These are phyloP conservation scores for Uropsilus gracilis DNA, from an alignment of 2,113 vertebrate genomes.

Conservation along the genomic window DNA sequence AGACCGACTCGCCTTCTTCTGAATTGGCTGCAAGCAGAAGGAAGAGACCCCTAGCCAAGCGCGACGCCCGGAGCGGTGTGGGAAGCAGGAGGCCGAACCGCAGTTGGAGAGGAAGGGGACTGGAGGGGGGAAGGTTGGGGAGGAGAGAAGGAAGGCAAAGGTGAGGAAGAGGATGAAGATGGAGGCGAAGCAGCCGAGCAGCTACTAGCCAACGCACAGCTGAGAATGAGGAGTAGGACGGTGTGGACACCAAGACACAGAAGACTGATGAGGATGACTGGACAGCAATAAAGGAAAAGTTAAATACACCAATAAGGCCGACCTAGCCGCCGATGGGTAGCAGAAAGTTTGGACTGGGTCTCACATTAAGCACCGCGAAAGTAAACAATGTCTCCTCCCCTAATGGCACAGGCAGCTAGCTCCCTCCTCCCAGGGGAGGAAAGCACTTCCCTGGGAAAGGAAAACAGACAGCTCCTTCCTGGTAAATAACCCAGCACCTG, in stretches of 20 bases:
- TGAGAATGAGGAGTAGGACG: slow-evolving; percentile 94
- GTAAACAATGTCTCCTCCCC: too few species aligned
- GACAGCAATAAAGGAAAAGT: slow-evolving; percentile 84
- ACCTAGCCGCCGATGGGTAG: too few species aligned
- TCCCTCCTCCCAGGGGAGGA: too few species aligned
- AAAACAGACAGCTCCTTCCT: too few species aligned
- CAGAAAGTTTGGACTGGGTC: too few species aligned
- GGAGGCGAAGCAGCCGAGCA: slow-evolving; percentile 94
- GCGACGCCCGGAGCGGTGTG: background rate
- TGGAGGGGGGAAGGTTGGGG: slow-evolving; percentile 88
- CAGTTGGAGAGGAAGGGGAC: slow-evolving; percentile 90
- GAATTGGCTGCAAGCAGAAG: too few species aligned
- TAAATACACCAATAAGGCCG: slow-evolving; percentile 83
- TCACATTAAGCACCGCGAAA: too few species aligned
- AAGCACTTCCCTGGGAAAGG: too few species aligned
- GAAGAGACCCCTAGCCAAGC: too few species aligned
- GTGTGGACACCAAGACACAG: slow-evolving; percentile 97
- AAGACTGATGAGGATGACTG: slow-evolving; percentile 96
- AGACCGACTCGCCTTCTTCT: too few species aligned
- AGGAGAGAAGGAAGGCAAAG: slow-evolving; percentile 89
- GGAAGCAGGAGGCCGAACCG: slow-evolving; percentile 89
- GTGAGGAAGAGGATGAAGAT: slow-evolving; percentile 94
- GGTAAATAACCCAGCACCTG: too few species aligned
- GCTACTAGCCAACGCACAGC: slow-evolving; percentile 93
- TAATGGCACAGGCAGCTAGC: too few species aligned